A percentile compares a stretch with the other conserved stretches of the same genome.
Conservation (phyloP, 2,113 vertebrate genomes). For the Pachycephala philippinensis region DNA sequence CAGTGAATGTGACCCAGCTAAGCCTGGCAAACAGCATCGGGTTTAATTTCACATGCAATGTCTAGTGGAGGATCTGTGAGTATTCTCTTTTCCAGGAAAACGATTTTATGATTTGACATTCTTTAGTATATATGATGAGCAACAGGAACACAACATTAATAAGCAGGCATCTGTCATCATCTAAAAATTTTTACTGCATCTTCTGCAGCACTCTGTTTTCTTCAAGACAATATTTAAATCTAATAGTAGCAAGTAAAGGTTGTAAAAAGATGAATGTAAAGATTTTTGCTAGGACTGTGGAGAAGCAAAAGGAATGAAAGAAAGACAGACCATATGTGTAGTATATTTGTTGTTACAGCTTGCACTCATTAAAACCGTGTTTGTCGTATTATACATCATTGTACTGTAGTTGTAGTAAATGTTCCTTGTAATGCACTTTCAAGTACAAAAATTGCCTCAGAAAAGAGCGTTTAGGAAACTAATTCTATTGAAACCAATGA, state of each 20-base stretch:
- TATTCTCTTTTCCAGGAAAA: background rate
- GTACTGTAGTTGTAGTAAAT: slow-evolving; percentile 74
- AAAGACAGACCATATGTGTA: background rate
- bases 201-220: background rate
- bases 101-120: background rate
- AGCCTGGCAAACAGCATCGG: background rate
- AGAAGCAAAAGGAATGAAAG: background rate
- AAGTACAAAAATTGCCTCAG: slow-evolving; percentile 77
- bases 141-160: background rate
- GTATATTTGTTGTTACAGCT: slow-evolving; percentile 42
- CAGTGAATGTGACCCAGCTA: background rate
- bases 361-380: slow-evolving; percentile 72
- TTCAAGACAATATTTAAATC: background rate
- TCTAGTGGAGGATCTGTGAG: background rate
- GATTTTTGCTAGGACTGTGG: slow-evolving; percentile 21
- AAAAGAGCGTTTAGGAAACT: slow-evolving; percentile 76
- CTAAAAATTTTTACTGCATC: background rate
- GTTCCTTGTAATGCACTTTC: slow-evolving; percentile 80
- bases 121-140: background rate
- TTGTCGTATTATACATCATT: slow-evolving; percentile 66
- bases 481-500: slow-evolving; percentile 80
- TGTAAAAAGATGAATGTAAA: background rate
- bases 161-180: slow-evolving; percentile 10
- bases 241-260: slow-evolving; percentile 11
- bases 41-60: background rate